These are phyloP conservation scores for Microplitis demolitor DNA, from an alignment of 1,140 invertebrate genomes.

Conservation along the genomic window DNA sequence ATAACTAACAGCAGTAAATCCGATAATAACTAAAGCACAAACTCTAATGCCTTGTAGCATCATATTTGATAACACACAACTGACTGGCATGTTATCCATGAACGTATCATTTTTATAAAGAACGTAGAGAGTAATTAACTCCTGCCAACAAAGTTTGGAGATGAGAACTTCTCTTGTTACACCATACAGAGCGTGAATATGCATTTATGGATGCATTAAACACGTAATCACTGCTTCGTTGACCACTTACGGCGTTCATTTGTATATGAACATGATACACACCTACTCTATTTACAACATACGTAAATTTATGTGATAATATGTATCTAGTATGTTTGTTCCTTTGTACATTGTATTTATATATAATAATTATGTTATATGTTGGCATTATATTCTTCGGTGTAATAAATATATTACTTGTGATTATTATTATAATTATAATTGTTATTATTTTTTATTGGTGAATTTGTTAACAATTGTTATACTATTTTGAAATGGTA, in stretches of 20 bases:
- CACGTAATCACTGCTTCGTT: constrained; percentile 42
- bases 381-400: too few species aligned
- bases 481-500: constrained; percentile 27
- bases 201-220: constrained; percentile 50
- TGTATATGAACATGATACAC: not conserved
- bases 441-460: not conserved
- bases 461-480: constrained; percentile 5
- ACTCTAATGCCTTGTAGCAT: constrained; percentile 45
- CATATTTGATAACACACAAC: constrained; percentile 50
- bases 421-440: too few species aligned
- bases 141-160: constrained; percentile 22
- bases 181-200: constrained; percentile 61
- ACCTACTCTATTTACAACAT: not conserved
- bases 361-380: too few species aligned
- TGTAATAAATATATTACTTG: not conserved
- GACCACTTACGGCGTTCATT: constrained; percentile 24
- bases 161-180: constrained; percentile 30
- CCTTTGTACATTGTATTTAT: not conserved
- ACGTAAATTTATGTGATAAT: constrained; percentile 6
- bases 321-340: not conserved
- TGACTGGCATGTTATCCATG: constrained; percentile 34
- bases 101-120: constrained; percentile 53
- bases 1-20: constrained; percentile 33
- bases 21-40: constrained; percentile 36
- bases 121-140: constrained; percentile 44